Conservation (phyloP, 2,797 vertebrate genomes). For the Myoxocephalus aenaeus region DNA sequence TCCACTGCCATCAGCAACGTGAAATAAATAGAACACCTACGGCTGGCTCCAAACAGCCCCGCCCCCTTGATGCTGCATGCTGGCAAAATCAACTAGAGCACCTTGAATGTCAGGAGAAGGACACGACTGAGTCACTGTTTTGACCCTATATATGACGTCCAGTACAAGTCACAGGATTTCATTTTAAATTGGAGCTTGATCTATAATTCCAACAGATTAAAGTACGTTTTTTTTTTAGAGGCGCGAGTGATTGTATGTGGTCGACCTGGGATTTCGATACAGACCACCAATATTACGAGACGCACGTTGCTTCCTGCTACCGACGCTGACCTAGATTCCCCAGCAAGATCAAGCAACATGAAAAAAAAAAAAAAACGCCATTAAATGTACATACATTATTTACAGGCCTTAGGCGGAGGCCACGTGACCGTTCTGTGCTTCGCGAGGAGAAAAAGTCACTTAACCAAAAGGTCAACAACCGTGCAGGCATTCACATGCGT, state of each 20-base stretch:
- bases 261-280: conserved; percentile 52
- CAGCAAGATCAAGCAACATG: conserved; percentile 41
- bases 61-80: background rate
- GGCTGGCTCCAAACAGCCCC: background rate
- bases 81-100: conserved; percentile 5
- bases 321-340: conserved; percentile 75
- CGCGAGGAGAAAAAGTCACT: conserved; percentile 9
- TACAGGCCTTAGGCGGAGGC: conserved; percentile 50
- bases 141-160: conserved; percentile 7
- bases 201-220: conserved; percentile 70
- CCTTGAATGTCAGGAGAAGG: conserved; percentile 40
- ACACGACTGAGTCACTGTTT: conserved; percentile 38
- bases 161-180: conserved; percentile 19
- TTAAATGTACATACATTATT: conserved; percentile 75
- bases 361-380: conserved; percentile 28
- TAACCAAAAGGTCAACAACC: conserved; percentile 55
- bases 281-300: conserved; percentile 48
- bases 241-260: conserved; percentile 33
- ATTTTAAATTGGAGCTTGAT: conserved; percentile 46
- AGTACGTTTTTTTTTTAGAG: conserved; percentile 53
- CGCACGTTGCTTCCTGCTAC: conserved; percentile 43
- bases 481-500: conserved; percentile 16
- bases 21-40: conserved; percentile 15
- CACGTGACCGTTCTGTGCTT: conserved; percentile 45
- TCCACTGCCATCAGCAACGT: conserved; percentile 7